A percentile compares a stretch with the other conserved stretches of the same genome.
These are phyloP conservation scores for Triops longicaudatus DNA, from an alignment of 1,140 invertebrate species.

Conservation along the genomic window DNA sequence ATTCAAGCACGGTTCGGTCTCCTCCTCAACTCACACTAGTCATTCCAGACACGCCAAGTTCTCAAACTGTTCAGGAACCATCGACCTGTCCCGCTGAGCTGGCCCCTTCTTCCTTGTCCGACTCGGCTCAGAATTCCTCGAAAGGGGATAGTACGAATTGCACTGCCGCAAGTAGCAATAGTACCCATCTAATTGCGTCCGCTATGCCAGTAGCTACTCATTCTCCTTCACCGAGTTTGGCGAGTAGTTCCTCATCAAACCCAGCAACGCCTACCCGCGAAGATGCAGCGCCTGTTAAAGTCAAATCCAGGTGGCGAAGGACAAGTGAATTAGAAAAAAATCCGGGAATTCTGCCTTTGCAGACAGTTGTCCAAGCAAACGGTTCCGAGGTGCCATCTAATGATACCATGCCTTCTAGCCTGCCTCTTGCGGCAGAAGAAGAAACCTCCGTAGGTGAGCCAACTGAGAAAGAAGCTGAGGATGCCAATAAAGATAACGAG, in stretches of 20 bases:
- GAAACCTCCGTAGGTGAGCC: slow-evolving; percentile 38
- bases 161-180: neutral
- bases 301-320: slow-evolving; percentile 73
- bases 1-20: neutral
- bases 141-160: neutral
- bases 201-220: neutral
- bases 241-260: slow-evolving; percentile 3
- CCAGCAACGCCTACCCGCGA: slow-evolving; percentile 21
- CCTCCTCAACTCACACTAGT: neutral
- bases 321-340: slow-evolving; percentile 63
- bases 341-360: neutral
- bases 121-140: neutral
- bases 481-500: neutral
- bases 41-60: neutral
- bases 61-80: neutral
- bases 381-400: slow-evolving; percentile 29
- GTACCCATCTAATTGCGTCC: neutral
- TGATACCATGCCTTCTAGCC: neutral
- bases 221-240: slow-evolving; percentile 8
- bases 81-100: neutral
- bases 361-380: slow-evolving; percentile 11
- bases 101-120: neutral
- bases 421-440: neutral
- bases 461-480: neutral
- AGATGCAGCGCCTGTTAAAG: slow-evolving; percentile 56